These are phyloP conservation scores for Phenganax stokvisi DNA, from an alignment of 92 coral and sea anemone species.

Conservation along the genomic window DNA sequence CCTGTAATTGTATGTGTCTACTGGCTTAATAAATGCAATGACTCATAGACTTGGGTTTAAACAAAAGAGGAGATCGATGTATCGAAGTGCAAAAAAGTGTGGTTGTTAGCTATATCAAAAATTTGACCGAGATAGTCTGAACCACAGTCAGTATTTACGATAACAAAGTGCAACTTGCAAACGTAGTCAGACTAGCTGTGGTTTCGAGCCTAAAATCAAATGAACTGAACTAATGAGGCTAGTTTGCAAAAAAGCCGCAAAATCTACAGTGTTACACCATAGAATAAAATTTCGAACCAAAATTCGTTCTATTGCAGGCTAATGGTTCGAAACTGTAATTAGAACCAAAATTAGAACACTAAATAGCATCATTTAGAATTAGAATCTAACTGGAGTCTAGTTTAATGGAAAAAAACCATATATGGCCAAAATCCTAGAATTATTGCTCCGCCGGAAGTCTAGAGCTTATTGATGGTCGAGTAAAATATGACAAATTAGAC, in stretches of 20 bases:
- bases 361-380: neutral
- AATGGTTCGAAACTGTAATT: constrained; percentile 13
- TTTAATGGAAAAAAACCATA: neutral
- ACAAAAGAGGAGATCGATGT: neutral
- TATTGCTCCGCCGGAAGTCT: neutral
- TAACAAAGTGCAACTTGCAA: neutral
- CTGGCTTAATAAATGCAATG: neutral
- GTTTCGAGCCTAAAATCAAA: constrained; percentile 20
- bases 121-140: neutral
- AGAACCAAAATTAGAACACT: constrained; percentile 5
- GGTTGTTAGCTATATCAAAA: neutral
- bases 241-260: constrained; percentile 7
- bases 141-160: neutral
- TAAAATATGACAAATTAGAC: neutral
- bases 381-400: neutral
- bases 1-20: neutral
- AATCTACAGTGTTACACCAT: neutral
- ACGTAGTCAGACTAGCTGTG: neutral
- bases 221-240: neutral
- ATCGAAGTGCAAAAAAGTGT: neutral
- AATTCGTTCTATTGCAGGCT: neutral
- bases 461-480: neutral
- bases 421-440: neutral
- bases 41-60: neutral
- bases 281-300: neutral